These are phyloP conservation scores for Stegophylla sp. DNA, from an alignment of 2,888 invertebrate species.

Conservation along the genomic window DNA sequence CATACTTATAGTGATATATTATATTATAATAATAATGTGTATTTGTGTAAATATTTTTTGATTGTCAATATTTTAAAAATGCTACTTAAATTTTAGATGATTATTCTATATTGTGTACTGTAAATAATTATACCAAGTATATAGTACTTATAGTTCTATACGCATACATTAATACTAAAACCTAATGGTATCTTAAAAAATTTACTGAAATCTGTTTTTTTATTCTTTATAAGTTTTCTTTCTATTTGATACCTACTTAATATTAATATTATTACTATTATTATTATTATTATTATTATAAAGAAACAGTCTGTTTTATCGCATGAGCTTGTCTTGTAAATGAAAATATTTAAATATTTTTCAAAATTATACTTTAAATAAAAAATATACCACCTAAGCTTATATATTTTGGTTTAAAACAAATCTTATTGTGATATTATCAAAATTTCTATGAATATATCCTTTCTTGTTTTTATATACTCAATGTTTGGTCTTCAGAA, in stretches of 20 bases:
- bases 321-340: slow-evolving; percentile 33
- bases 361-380: slow-evolving; percentile 28
- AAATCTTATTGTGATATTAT: slow-evolving; percentile 55
- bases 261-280: slow-evolving; percentile 29
- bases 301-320: slow-evolving; percentile 19
- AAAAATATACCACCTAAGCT: background rate
- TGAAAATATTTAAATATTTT: slow-evolving; percentile 30
- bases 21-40: no score
- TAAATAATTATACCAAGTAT: slow-evolving; percentile 2
- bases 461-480: slow-evolving; percentile 42
- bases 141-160: slow-evolving; percentile 23
- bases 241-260: slow-evolving; percentile 2
- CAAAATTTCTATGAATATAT: slow-evolving; percentile 24
- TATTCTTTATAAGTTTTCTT: background rate
- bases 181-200: background rate
- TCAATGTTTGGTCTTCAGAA: slow-evolving; percentile 44
- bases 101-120: background rate
- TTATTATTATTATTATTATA: slow-evolving; percentile 5
- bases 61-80: slow-evolving; percentile 9
- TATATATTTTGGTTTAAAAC: slow-evolving; percentile 31
- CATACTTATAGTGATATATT: no score
- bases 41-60: background rate
- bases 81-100: slow-evolving; percentile 26
- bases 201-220: slow-evolving; percentile 8
- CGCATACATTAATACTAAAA: slow-evolving; percentile 14